Evolutionary conservation across 2,797 vertebrate genomes (phyloP).

Genomic region (Rhinella marina): DNA sequence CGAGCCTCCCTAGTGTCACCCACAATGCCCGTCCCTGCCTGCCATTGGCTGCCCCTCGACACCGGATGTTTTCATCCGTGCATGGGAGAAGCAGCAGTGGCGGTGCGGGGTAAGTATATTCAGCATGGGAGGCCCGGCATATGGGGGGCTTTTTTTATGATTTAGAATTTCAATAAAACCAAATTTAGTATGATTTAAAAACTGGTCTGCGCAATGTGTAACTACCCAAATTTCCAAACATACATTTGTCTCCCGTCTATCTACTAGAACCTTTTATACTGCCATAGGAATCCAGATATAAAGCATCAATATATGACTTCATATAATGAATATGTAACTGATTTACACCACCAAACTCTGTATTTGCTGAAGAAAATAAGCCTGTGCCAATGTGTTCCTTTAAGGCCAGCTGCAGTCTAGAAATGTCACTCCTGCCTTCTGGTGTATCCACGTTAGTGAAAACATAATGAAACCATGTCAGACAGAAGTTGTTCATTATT

Average conservation of each 20-base stretch:
- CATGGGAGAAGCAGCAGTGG: too few species aligned
- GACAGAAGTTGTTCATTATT: not conserved
- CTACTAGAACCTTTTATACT: too few species aligned
- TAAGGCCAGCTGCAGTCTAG: slow-evolving; percentile 1
- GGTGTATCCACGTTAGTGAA: not conserved
- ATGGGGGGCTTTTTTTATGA: too few species aligned
- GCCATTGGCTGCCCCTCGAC: too few species aligned
- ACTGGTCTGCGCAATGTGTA: not conserved
- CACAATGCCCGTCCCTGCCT: too few species aligned
- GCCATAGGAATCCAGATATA: not conserved
- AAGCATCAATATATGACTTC: not conserved
- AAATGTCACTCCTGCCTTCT: slow-evolving; percentile 12
- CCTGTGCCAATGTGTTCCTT: not conserved
- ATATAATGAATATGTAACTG: not conserved
- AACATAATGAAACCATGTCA: slow-evolving; percentile 4
- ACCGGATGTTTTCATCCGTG: too few species aligned
- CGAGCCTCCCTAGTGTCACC: too few species aligned
- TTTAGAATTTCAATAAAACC: not conserved
- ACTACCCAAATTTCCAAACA: too few species aligned
- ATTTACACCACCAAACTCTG: not conserved
- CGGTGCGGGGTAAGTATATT: too few species aligned
- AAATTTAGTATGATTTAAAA: not conserved
- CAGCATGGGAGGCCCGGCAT: too few species aligned
- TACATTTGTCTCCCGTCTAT: too few species aligned
- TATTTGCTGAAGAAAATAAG: not conserved